Percentiles rank a stretch among this genome's conserved stretches.
These are phyloP conservation scores for Eleutherodactylus coqui DNA, from an alignment of 2,797 vertebrate genomes.

Conservation along the genomic window DNA sequence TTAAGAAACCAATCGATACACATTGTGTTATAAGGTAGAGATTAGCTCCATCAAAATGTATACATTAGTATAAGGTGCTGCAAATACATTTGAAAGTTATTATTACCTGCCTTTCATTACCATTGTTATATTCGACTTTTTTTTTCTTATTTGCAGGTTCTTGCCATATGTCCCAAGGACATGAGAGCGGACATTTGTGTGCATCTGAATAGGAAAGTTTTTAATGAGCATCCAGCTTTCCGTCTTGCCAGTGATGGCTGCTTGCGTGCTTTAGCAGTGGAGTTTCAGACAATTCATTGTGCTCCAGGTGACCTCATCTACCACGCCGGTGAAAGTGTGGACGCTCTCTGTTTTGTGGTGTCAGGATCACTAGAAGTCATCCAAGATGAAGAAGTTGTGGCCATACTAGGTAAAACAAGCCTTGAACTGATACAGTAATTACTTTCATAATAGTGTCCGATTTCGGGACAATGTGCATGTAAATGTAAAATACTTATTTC, in stretches of 20 bases:
- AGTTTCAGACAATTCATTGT: constrained; percentile 96
- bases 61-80: not conserved
- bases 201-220: constrained; percentile 96
- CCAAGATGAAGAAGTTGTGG: constrained; percentile 97
- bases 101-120: not conserved
- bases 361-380: constrained; percentile 97
- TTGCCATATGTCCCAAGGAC: constrained; percentile 96
- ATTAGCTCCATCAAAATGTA: not conserved
- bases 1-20: not conserved
- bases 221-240: constrained; percentile 96
- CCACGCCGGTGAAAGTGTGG: constrained; percentile 94
- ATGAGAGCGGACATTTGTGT: constrained; percentile 98
- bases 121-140: not conserved
- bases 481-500: not conserved
- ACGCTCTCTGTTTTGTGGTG: constrained; percentile 96
- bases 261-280: constrained; percentile 91
- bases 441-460: not conserved
- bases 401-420: constrained; percentile 88
- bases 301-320: constrained; percentile 98
- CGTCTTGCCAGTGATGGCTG: constrained; percentile 96
- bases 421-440: not conserved
- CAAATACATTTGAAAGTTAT: not conserved
- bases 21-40: not conserved
- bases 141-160: constrained; percentile 78
- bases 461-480: not conserved